Conservation (phyloP, 2,113 vertebrate species). For the Turdus rufiventris region DNA sequence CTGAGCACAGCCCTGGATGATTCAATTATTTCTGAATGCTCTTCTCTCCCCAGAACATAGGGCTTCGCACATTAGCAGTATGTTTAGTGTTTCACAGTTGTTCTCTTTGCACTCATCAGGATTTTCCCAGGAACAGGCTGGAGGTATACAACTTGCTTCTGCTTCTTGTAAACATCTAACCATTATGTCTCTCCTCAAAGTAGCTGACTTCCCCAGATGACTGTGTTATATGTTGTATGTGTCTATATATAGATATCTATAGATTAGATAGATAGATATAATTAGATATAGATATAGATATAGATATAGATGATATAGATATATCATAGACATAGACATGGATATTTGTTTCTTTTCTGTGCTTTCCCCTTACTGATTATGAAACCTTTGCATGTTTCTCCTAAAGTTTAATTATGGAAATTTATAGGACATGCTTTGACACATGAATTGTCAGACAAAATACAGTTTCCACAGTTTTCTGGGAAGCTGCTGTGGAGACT, state of each 20-base stretch:
- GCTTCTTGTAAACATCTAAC: not conserved
- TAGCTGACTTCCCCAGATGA: not conserved
- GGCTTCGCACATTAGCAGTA: constrained; percentile 25
- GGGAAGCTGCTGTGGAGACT: not conserved
- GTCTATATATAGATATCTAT: too few species aligned
- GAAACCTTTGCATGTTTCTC: not conserved
- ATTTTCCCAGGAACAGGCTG: not conserved
- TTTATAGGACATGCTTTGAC: not conserved
- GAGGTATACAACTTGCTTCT: not conserved
- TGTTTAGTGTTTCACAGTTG: constrained; percentile 20
- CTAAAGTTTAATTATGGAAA: not conserved
- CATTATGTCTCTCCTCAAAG: not conserved
- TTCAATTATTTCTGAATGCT: constrained; percentile 67
- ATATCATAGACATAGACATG: accelerated
- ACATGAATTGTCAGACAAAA: not conserved
- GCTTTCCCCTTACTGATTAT: not conserved
- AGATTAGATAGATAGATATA: not conserved
- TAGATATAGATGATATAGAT: too few species aligned
- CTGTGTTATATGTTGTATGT: not conserved
- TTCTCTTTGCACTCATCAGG: constrained; percentile 25
- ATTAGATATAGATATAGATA: too few species aligned
- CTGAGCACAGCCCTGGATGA: constrained; percentile 52
- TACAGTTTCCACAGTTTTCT: not conserved
- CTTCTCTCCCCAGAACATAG: constrained; percentile 29
- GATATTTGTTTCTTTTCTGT: not conserved